A percentile compares a stretch with the other conserved stretches of the same genome.
Conservation (phyloP, 2,797 vertebrate species). For the Sebastes diaconus region DNA sequence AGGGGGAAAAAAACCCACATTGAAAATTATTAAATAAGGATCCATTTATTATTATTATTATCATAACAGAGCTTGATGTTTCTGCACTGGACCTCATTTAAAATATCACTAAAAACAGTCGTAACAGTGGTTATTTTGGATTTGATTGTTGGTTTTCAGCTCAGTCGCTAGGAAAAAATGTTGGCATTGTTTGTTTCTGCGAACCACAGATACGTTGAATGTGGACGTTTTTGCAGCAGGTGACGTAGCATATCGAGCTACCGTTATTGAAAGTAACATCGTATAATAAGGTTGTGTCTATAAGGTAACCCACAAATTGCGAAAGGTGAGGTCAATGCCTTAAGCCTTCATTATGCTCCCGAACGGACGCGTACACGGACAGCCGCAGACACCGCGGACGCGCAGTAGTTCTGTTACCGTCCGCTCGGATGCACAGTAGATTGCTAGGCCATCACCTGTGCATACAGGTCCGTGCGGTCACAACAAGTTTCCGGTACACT, state of each 20-base stretch:
- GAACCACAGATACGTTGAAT: background rate
- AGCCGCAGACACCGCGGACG: rapidly evolving
- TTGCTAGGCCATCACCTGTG: no score
- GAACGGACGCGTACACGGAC: rapidly evolving
- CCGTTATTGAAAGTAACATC: background rate
- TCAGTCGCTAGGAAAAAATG: no score
- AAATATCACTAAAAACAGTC: background rate
- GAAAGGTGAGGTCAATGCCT: background rate
- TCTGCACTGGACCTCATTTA: conserved; percentile 33
- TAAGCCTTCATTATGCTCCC: no score
- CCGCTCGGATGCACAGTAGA: no score
- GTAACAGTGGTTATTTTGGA: background rate
- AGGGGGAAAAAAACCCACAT: background rate
- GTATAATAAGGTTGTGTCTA: background rate
- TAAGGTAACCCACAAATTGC: background rate
- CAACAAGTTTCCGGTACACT: rapidly evolving
- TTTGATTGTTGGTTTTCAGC: background rate
- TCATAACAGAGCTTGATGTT: conserved; percentile 5
- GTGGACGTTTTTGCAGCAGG: background rate
- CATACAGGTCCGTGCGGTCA: no score
- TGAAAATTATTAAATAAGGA: background rate
- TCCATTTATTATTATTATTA: background rate
- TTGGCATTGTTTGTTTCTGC: rapidly evolving
- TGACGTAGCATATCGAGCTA: background rate
- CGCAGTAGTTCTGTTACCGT: no score